These are phyloP conservation scores for Oreochromis grahami DNA, from an alignment of 2,797 vertebrate species.

Conservation along the genomic window DNA sequence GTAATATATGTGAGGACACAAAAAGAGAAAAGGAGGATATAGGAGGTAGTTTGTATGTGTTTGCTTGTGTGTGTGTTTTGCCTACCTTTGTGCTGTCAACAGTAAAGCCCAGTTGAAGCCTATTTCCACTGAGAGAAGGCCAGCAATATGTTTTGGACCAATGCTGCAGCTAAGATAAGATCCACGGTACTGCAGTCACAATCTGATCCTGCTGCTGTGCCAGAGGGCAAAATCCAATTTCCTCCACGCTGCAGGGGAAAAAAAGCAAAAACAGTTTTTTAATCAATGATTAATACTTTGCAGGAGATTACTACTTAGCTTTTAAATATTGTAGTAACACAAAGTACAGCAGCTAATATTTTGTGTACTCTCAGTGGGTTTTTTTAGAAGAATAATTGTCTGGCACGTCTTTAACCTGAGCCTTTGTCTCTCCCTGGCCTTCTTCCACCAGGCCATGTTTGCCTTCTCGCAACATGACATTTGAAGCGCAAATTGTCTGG, in stretches of 20 bases:
- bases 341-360: conserved; percentile 16
- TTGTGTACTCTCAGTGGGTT: conserved; percentile 2
- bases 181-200: conserved; percentile 49
- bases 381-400: conserved; percentile 47
- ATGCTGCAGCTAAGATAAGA: conserved; percentile 62
- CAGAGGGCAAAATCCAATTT: conserved; percentile 70
- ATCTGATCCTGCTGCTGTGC: conserved; percentile 62
- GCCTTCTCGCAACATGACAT: conserved; percentile 67
- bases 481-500: conserved; percentile 67
- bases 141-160: conserved; percentile 65
- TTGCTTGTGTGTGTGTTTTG: not conserved
- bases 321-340: conserved; percentile 36
- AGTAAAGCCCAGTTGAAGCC: conserved; percentile 34
- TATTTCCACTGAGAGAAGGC: conserved; percentile 46
- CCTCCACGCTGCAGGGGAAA: conserved; percentile 26
- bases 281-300: conserved; percentile 58
- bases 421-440: conserved; percentile 58
- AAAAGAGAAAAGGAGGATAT: not conserved
- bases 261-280: conserved; percentile 45
- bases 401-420: conserved; percentile 53
- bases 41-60: not conserved
- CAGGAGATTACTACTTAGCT: conserved; percentile 45
- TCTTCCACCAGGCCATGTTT: conserved; percentile 56
- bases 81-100: conserved; percentile 40
- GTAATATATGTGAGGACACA: not conserved